These are phyloP conservation scores for Amblyjoppa proteus DNA, from an alignment of 2,888 invertebrate genomes.

Conservation along the genomic window DNA sequence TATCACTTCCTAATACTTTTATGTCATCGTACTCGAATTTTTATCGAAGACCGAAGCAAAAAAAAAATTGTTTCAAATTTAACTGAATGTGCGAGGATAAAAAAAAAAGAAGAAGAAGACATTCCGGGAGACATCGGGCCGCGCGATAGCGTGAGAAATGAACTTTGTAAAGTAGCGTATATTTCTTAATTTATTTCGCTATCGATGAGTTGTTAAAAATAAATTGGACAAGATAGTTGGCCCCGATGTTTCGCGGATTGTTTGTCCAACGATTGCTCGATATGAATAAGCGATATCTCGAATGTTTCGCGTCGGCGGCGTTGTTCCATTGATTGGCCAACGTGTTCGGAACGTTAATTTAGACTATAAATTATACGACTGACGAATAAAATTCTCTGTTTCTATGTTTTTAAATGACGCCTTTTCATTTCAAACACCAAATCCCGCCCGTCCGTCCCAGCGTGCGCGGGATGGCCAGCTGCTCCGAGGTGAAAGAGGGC, in stretches of 20 bases:
- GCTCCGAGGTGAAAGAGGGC: conserved; percentile 1
- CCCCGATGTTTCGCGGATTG: conserved; percentile 48
- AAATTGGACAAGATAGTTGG: conserved; percentile 49
- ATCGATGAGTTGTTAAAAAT: conserved; percentile 61
- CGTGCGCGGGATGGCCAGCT: not conserved
- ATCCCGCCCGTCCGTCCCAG: conserved; percentile 13
- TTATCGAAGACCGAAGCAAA: conserved; percentile 56
- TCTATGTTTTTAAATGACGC: conserved; percentile 71
- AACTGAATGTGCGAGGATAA: conserved; percentile 57
- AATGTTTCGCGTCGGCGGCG: conserved; percentile 49
- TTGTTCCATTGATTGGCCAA: conserved; percentile 48
- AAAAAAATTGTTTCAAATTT: conserved; percentile 58
- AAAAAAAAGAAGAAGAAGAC: not conserved
- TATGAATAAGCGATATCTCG: conserved; percentile 32
- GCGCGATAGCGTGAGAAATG: conserved; percentile 46
- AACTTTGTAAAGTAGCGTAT: conserved; percentile 70
- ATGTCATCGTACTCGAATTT: conserved; percentile 61
- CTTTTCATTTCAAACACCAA: conserved; percentile 57
- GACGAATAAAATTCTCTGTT: conserved; percentile 75
- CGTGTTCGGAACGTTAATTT: conserved; percentile 67
- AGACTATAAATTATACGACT: conserved; percentile 71
- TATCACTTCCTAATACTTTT: conserved; percentile 80
- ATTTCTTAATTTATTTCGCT: conserved; percentile 70
- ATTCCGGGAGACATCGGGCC: conserved; percentile 45
- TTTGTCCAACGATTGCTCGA: conserved; percentile 29